Conservation (phyloP, 2,797 vertebrate species). For the Delichon dasypus region DNA sequence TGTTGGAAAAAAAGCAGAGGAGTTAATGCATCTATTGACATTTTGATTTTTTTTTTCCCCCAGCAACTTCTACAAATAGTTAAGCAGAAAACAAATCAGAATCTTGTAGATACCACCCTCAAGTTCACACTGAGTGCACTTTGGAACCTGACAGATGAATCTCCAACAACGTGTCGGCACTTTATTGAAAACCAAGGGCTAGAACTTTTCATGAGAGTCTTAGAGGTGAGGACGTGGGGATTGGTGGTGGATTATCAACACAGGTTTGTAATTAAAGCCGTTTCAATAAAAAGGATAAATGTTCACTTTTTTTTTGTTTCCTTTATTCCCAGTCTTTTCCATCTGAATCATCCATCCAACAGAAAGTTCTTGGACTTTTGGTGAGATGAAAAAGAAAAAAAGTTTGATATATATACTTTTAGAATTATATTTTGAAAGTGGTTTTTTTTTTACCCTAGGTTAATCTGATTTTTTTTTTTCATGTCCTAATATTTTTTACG, state of each 20-base stretch:
- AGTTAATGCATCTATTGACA: background rate
- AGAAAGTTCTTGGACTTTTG: conserved; percentile 97
- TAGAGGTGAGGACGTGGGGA: conserved; percentile 83
- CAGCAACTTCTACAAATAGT: conserved; percentile 99
- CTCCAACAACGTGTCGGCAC: conserved; percentile 96
- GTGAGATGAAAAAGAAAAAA: conserved; percentile 77
- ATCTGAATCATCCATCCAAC: conserved; percentile 96
- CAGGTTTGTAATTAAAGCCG: background rate
- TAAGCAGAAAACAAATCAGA: conserved; percentile 94
- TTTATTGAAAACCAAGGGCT: conserved; percentile 99
- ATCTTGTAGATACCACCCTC: conserved; percentile 93
- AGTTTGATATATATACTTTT: background rate
- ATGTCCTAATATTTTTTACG: background rate
- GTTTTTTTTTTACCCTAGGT: background rate
- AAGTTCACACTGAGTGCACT: conserved; percentile 98
- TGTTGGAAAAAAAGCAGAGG: background rate
- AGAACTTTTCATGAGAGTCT: conserved; percentile 96
- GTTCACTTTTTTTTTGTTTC: background rate
- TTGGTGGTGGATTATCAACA: background rate
- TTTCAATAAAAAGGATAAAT: background rate
- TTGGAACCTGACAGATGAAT: conserved; percentile 99
- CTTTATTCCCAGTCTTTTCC: conserved; percentile 88
- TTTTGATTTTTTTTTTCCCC: background rate
- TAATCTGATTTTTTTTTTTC: background rate
- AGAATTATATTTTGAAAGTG: background rate